Base-by-base conservation (phyloP, 2,113 vertebrate genomes). In the Lepus americanus region DNA sequence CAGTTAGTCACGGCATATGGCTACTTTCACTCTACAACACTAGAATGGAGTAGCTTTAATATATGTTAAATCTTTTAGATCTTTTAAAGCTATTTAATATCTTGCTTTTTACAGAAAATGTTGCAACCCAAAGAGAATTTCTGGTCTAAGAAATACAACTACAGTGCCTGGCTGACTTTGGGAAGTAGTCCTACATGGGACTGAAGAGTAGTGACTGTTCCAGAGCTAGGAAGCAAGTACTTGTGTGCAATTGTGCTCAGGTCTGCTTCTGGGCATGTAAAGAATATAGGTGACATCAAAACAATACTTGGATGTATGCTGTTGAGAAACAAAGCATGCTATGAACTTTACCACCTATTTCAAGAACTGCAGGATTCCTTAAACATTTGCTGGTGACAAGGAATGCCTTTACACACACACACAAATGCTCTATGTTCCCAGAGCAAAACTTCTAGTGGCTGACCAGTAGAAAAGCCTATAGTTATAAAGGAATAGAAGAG, bases 401-500 rank as follows among this genome's bases (percentile, higher is more conserved):
- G 20, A 88, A 73, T 73, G 25, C 9, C 4, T 31, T 49, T 70
- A 82, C 1, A 81, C 49, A 89, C 66, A 82, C 1, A 29, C 12
- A 81, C 36, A 61, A 83, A 80, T 90, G 3, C 4, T 23, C 29
- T 66, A 0, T 66, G 55, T 55, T 77, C 93, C 84, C 25, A 85
- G 76, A 33, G 36, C 55, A 80, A 86, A 84, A 27, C 36, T 93
- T 9, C 59, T 86, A 23, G 17, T 66, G 39, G 91, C 29, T 61
- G 63, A 66, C 63, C 73, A 77, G 23, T 67, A 55, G n/a, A 79
- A 70, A 86, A 25, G 2, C 14, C 36, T 91, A 11, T 36, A 81
- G 72, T 63, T 39, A 14, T 61, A 73, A 94, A 80, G 53, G 25
- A 91, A 64, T 36, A 93, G 80, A 87, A 94, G 13, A 10, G 9